Evolutionary conservation across 2,797 vertebrate species (phyloP).

Genomic region (Threskiornis aethiopicus): DNA sequence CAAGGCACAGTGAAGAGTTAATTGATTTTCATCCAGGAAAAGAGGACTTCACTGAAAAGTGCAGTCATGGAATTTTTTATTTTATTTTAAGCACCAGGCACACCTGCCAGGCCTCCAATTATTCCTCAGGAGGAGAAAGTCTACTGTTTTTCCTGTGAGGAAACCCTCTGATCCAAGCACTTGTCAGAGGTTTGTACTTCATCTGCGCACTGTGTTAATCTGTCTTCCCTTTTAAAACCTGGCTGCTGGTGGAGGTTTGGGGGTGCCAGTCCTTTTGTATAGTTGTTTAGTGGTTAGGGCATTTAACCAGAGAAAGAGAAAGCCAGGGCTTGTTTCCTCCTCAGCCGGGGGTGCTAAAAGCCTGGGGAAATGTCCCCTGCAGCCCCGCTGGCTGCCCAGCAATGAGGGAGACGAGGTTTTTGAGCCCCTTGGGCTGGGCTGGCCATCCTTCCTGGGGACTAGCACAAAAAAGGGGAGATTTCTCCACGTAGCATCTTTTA

Average conservation of each 20-base stretch:
- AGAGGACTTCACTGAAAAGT: conserved; percentile 65
- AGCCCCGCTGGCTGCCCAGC: not conserved
- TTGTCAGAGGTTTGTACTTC: conserved; percentile 42
- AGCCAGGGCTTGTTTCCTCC: not conserved
- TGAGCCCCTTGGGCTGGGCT: not conserved
- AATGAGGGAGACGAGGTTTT: not conserved
- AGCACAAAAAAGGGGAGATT: not conserved
- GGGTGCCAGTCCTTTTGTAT: not conserved
- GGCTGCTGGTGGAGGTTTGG: not conserved
- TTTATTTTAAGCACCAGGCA: conserved; percentile 65
- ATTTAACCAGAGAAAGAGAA: not conserved
- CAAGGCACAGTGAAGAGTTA: conserved; percentile 68
- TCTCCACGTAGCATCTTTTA: fast-evolving
- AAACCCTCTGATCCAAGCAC: conserved; percentile 63
- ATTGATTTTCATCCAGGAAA: conserved; percentile 71
- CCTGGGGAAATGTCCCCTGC: not conserved
- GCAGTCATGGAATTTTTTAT: conserved; percentile 64
- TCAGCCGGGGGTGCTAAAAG: not conserved
- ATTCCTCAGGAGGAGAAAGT: conserved; percentile 68
- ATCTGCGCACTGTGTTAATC: conserved; percentile 30
- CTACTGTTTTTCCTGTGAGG: conserved; percentile 68
- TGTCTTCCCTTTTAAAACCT: conserved; percentile 27
- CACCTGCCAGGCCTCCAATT: conserved; percentile 68
- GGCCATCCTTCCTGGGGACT: not conserved
- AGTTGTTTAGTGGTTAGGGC: not conserved